A percentile compares a stretch with the other conserved stretches of the same genome.
phyloP scores from a whole-genome alignment of 2,113 vertebrate species.

The Phaethornis superciliosus region DNA sequence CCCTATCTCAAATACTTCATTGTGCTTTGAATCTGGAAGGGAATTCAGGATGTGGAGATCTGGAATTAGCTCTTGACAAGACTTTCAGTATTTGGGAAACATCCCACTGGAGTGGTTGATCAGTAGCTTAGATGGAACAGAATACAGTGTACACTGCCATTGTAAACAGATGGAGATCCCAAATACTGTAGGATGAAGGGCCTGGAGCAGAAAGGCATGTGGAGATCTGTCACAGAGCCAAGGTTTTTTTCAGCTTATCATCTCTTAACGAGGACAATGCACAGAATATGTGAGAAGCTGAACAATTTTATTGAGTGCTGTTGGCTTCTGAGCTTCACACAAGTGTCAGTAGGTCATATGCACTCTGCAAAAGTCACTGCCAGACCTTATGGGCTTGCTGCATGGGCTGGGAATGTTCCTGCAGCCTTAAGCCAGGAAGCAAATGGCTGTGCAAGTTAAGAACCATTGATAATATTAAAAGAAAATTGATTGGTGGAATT shows the following conservation, averaged over 20 bases:
- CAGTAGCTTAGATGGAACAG: not conserved
- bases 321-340: not conserved
- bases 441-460: not conserved
- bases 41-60: not conserved
- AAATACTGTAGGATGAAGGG: not conserved
- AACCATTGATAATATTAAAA: not conserved
- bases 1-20: not conserved
- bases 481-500: not conserved
- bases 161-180: constrained; percentile 41
- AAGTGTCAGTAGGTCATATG: not conserved
- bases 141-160: not conserved
- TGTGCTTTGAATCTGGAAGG: not conserved
- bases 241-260: not conserved
- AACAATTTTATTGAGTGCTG: not conserved
- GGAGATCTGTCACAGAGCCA: not conserved
- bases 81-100: not conserved
- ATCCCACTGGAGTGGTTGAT: not conserved
- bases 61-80: not conserved
- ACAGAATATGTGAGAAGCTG: not conserved
- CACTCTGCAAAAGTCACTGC: not conserved
- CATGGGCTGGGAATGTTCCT: not conserved
- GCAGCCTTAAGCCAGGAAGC: not conserved
- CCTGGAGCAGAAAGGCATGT: not conserved
- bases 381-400: not conserved
- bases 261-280: not conserved